Evolutionary conservation across 2,113 vertebrate species (phyloP), one percentile per base, ranked within the genome.

Genomic region (Rhipidura dahli): DNA sequence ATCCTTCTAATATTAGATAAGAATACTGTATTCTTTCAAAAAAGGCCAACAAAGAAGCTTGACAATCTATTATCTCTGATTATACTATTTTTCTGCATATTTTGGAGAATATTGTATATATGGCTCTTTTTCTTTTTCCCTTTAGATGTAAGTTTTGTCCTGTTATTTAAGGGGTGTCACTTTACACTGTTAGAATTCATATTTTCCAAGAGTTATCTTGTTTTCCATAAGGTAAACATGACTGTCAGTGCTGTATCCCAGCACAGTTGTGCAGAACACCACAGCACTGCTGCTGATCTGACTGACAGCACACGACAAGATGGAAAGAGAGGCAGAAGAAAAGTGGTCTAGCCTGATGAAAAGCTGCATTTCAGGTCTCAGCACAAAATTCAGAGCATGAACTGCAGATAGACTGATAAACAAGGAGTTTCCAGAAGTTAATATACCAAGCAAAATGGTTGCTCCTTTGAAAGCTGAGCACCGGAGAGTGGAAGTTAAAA

Each of bases 341-440:
- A 76, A 44, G 53, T 87, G 69, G 9, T 59, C 93, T 35, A 65
- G 21, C 54, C 35, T 59, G 73, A 96, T 96, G 79, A 97, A 93
- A 97, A 97, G 73, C 63, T 93, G 81, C 80, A 80, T 31, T 96
- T 96, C 49, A 26, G 39, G 44, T 39, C 91, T 86, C 64, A 92
- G 77, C 63, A 86, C 72, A 93, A 95, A 95, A 94, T 44, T 83
- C 63, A 77, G 78, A 75, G 81, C 85, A 88, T 88, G 59, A 96
- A 75, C 83, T 85, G 73, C 72, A 88, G 64, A 39, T 24, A 49
- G 11, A 35, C 72, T 95, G 96, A 98, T 97, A 97, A 97, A 96
- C 96, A 97, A 96, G 94, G 69, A 91, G 89, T 94, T 98, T 96
- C 95, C 87, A 63, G 53, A 96, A 97, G 91, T 66, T 80, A 95